Evolutionary conservation across 2,888 invertebrate species (phyloP).

Genomic region (Agonopterix heracliana): DNA sequence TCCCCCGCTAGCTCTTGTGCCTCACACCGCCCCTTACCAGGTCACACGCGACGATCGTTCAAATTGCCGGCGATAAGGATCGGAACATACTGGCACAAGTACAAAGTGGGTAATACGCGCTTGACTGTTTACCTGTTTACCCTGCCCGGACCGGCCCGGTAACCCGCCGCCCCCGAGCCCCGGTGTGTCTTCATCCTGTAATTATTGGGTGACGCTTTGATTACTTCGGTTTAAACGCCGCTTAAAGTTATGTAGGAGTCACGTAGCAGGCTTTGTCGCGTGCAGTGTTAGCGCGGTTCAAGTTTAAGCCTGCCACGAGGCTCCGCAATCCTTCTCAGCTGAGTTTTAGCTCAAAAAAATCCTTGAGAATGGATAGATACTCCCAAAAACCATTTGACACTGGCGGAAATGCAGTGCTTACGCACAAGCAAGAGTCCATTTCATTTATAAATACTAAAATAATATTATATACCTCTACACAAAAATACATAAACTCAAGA

Average conservation of each 20-base stretch:
- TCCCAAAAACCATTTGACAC: no score
- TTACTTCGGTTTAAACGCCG: conserved; percentile 8
- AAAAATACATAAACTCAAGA: no score
- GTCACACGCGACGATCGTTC: conserved; percentile 49
- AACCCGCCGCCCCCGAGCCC: neutral
- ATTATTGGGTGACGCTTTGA: conserved; percentile 22
- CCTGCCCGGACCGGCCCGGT: conserved; percentile 3
- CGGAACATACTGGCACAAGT: conserved; percentile 39
- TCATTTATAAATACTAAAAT: no score
- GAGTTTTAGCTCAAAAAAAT: no score
- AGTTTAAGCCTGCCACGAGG: no score
- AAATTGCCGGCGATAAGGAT: conserved; percentile 47
- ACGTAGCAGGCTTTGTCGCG: neutral
- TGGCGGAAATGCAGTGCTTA: no score
- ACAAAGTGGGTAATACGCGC: conserved; percentile 28
- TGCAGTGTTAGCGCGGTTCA: no score
- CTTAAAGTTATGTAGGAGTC: neutral
- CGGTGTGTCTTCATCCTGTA: conserved; percentile 25
- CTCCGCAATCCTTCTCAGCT: no score
- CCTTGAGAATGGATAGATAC: no score
- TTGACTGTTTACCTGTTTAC: conserved; percentile 17
- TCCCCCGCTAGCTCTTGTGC: conserved; percentile 2
- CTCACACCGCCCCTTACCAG: conserved; percentile 15
- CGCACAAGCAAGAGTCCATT: no score
- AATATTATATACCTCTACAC: no score